Conservation (phyloP, 2,888 invertebrate genomes). For the Cylindroiulus punctatus region DNA sequence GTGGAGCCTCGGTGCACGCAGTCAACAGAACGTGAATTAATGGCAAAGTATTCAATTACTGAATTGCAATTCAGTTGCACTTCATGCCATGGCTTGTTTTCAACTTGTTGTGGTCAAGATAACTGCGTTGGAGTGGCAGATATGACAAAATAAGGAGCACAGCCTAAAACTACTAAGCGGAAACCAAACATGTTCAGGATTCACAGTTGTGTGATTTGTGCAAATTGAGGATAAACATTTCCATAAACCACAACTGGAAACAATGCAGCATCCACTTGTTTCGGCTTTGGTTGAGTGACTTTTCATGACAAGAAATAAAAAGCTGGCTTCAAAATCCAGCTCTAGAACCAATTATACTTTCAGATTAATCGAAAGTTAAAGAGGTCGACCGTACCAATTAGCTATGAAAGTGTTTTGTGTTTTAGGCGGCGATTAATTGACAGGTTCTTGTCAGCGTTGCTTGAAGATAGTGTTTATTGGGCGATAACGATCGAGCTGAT, state of each 20-base stretch:
- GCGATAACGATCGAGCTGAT: neutral
- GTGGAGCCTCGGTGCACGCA: too few relatives aligned
- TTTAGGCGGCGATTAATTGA: neutral
- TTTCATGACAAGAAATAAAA: neutral
- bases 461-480: neutral
- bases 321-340: neutral
- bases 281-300: neutral
- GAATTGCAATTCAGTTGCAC: too few relatives aligned
- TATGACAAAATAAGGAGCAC: too few relatives aligned
- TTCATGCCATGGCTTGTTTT: too few relatives aligned
- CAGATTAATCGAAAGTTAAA: neutral
- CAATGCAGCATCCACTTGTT: neutral
- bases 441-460: neutral
- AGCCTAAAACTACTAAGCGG: too few relatives aligned
- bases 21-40: too few relatives aligned
- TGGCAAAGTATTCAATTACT: too few relatives aligned
- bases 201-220: neutral
- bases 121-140: too few relatives aligned
- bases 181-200: neutral
- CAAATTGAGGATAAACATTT: neutral
- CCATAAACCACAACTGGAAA: neutral
- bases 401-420: neutral
- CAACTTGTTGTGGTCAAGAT: too few relatives aligned
- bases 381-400: constrained; percentile 12
- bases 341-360: neutral